phyloP scores from a whole-genome alignment of 37 sponge, comb jelly and placozoan genomes.

The Agelas oroides region DNA sequence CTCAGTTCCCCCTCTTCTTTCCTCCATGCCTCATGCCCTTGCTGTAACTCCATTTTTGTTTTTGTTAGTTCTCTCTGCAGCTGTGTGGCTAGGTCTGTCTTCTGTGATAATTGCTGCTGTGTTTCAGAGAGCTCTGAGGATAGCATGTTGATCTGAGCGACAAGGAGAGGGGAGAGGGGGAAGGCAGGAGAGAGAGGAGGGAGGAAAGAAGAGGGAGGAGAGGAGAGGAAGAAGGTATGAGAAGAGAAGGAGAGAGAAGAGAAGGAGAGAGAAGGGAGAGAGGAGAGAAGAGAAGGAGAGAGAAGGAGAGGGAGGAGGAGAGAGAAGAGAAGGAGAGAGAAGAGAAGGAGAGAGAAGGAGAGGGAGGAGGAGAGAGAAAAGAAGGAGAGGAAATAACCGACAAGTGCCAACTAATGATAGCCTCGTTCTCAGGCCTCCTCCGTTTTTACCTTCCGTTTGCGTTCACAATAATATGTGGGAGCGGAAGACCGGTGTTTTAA shows the following conservation, averaged over 20 bases:
- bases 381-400: too few relatives aligned
- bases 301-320: background rate
- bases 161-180: background rate
- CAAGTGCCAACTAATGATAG: too few relatives aligned
- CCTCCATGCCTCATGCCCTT: background rate
- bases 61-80: conserved; percentile 17
- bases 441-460: too few relatives aligned
- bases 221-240: too few relatives aligned
- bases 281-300: conserved; percentile 7
- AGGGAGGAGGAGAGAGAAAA: too few relatives aligned
- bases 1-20: conserved; percentile 9
- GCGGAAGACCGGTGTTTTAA: too few relatives aligned
- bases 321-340: background rate
- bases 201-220: background rate
- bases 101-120: conserved; percentile 5
- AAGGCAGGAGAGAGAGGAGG: too few relatives aligned
- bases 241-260: background rate
- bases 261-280: background rate
- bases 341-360: too few relatives aligned
- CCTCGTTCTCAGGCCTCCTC: too few relatives aligned
- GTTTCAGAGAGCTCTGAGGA: conserved; percentile 28
- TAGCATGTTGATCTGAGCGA: conserved; percentile 18
- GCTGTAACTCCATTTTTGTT: background rate
- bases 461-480: too few relatives aligned
- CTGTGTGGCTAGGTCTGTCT: background rate